phyloP scores from a whole-genome alignment of 2,113 vertebrate genomes.

The Atherinomorus stipes region DNA sequence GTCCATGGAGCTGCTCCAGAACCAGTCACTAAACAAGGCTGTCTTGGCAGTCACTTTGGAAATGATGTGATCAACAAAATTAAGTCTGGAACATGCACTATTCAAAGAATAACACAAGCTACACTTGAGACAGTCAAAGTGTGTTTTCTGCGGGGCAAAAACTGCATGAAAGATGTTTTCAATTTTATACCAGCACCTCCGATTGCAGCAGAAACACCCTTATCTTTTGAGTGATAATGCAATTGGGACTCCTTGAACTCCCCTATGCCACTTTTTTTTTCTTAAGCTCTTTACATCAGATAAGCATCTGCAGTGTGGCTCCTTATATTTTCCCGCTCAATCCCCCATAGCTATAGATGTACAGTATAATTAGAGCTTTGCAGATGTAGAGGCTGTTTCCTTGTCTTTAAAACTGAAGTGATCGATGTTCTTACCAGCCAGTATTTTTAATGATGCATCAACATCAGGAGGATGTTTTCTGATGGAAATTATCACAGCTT shows the following conservation, averaged over 20 bases:
- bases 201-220: background rate
- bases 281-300: slow-evolving; percentile 34
- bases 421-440: slow-evolving; percentile 37
- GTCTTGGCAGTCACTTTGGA: slow-evolving; percentile 26
- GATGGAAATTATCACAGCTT: slow-evolving; percentile 42
- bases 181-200: slow-evolving; percentile 4
- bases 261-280: slow-evolving; percentile 10
- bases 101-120: slow-evolving; percentile 16
- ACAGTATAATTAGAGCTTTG: slow-evolving; percentile 39
- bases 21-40: slow-evolving; percentile 35
- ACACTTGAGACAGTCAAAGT: slow-evolving; percentile 1
- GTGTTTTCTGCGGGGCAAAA: slow-evolving; percentile 11
- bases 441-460: slow-evolving; percentile 36
- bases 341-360: slow-evolving; percentile 7
- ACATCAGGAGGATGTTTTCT: slow-evolving; percentile 29
- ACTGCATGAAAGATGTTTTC: slow-evolving; percentile 20
- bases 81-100: background rate
- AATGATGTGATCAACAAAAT: slow-evolving; percentile 41
- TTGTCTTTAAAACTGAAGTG: slow-evolving; percentile 27
- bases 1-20: slow-evolving; percentile 46
- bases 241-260: slow-evolving; percentile 5
- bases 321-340: slow-evolving; percentile 13
- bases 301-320: slow-evolving; percentile 27
- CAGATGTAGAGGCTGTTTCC: slow-evolving; percentile 37
- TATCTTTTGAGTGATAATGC: slow-evolving; percentile 27